phyloP scores from a whole-genome alignment of 1,140 invertebrate species.

The Cyclargus thomasi region DNA sequence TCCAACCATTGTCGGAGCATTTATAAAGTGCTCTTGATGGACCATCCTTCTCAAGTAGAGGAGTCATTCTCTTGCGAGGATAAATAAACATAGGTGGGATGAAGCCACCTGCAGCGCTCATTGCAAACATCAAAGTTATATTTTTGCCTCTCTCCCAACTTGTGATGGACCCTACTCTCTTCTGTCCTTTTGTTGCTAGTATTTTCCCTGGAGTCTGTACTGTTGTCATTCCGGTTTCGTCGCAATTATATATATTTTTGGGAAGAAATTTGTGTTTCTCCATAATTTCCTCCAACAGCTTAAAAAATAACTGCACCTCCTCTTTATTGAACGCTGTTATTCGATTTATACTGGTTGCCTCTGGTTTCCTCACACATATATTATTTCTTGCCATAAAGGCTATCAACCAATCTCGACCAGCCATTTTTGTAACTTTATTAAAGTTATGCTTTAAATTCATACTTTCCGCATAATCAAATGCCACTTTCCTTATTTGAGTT shows the following conservation, averaged over 20 bases:
- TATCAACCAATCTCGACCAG: slow-evolving; percentile 34
- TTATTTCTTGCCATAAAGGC: slow-evolving; percentile 37
- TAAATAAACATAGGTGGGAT: slow-evolving; percentile 64
- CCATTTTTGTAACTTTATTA: slow-evolving; percentile 36
- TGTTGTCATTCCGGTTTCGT: slow-evolving; percentile 39
- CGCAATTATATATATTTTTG: slow-evolving; percentile 42
- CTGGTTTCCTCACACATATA: slow-evolving; percentile 37
- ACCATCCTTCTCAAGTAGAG: slow-evolving; percentile 42
- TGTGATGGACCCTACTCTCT: slow-evolving; percentile 39
- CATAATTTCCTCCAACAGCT: slow-evolving; percentile 36
- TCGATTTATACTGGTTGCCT: slow-evolving; percentile 40
- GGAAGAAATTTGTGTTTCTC: slow-evolving; percentile 32
- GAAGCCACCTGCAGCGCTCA: slow-evolving; percentile 41
- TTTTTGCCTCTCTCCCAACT: slow-evolving; percentile 50
- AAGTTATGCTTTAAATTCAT: slow-evolving; percentile 38
- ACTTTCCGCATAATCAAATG: slow-evolving; percentile 38
- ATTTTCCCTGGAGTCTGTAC: slow-evolving; percentile 37
- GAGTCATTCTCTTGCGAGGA: slow-evolving; percentile 38
- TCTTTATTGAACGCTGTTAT: slow-evolving; percentile 44
- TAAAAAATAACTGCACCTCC: slow-evolving; percentile 37
- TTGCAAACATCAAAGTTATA: slow-evolving; percentile 37
- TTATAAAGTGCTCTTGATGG: slow-evolving; percentile 35
- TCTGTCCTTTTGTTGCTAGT: slow-evolving; percentile 34
- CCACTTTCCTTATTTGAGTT: slow-evolving; percentile 35
- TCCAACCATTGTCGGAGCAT: slow-evolving; percentile 49